A percentile compares a stretch with the other conserved stretches of the same genome.
These are phyloP conservation scores for Agrochola circellaris DNA, from an alignment of 2,888 invertebrate species.

Conservation along the genomic window DNA sequence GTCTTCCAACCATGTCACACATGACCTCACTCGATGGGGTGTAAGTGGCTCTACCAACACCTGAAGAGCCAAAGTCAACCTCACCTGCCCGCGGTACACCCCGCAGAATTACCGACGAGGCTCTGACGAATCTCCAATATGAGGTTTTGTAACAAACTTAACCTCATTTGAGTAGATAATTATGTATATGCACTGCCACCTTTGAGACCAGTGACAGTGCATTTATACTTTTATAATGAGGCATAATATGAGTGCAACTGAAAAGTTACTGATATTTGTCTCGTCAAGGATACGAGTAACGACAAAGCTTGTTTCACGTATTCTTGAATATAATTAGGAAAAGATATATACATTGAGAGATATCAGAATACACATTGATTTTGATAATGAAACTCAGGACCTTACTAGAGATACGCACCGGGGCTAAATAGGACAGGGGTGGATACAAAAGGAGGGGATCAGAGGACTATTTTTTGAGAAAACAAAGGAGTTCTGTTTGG, in stretches of 20 bases:
- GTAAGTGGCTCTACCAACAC: conserved; percentile 36
- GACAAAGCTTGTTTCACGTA: background rate
- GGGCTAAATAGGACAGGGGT: background rate
- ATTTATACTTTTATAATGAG: background rate
- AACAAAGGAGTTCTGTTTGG: background rate
- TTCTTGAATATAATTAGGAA: background rate
- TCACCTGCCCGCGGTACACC: conserved; percentile 44
- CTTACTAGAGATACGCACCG: background rate
- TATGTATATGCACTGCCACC: background rate
- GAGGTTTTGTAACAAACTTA: background rate
- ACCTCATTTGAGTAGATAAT: background rate
- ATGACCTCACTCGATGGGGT: conserved; percentile 10
- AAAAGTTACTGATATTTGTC: background rate
- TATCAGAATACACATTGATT: background rate
- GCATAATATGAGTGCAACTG: background rate
- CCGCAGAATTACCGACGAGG: conserved; percentile 37
- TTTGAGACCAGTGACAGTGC: background rate
- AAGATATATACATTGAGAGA: background rate
- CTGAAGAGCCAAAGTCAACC: conserved; percentile 39
- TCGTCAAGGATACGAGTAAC: background rate
- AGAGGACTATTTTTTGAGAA: background rate
- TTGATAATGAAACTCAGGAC: background rate
- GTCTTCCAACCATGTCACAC: background rate
- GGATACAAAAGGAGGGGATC: conserved; percentile 29
- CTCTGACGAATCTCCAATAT: conserved; percentile 21